Conservation (phyloP, 2,113 vertebrate species). For the Chionodraco myersi region DNA sequence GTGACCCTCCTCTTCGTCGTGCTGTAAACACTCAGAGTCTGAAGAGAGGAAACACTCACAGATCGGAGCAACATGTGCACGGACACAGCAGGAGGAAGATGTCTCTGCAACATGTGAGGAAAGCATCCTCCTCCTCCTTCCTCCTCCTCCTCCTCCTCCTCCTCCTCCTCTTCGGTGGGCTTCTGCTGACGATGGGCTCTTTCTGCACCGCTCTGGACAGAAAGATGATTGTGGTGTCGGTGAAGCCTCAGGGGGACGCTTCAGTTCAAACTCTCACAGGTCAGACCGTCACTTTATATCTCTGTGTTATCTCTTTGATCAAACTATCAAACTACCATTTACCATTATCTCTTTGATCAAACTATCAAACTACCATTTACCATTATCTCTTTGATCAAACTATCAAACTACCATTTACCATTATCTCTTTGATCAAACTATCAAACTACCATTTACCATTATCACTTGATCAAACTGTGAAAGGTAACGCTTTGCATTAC, state of each 20-base stretch:
- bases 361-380: too few relatives aligned
- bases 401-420: too few relatives aligned
- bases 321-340: too few relatives aligned
- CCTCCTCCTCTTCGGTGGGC: too few relatives aligned
- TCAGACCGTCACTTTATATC: slow-evolving; percentile 17
- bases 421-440: too few relatives aligned
- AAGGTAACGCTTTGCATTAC: too few relatives aligned
- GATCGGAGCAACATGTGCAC: slow-evolving; percentile 34
- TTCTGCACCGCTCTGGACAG: slow-evolving; percentile 53
- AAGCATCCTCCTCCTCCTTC: background rate
- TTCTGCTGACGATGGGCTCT: slow-evolving; percentile 57
- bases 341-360: too few relatives aligned
- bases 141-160: background rate
- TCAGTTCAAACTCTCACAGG: slow-evolving; percentile 33
- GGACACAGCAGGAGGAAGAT: slow-evolving; percentile 18
- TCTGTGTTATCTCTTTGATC: too few relatives aligned
- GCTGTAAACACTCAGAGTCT: background rate
- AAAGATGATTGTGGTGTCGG: slow-evolving; percentile 39
- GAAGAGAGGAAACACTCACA: background rate
- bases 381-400: too few relatives aligned
- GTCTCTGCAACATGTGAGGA: slow-evolving; percentile 11
- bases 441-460: too few relatives aligned
- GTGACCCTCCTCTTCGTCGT: too few relatives aligned
- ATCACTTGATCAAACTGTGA: background rate
- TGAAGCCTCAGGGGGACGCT: slow-evolving; percentile 33